phyloP scores from a whole-genome alignment of 2,113 vertebrate genomes.

The Charina bottae region DNA sequence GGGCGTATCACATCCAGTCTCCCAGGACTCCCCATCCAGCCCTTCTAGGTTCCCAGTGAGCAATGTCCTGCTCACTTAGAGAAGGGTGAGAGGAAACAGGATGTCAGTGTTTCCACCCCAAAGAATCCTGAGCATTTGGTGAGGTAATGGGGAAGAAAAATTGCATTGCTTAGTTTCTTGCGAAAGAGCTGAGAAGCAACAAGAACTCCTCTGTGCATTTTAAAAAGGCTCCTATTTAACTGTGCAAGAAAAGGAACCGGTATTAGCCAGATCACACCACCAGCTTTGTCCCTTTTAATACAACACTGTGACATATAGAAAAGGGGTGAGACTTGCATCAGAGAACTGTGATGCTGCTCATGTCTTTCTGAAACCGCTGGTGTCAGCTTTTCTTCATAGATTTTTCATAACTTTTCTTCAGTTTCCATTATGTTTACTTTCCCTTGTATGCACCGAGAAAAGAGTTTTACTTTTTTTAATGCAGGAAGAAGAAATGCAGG shows the following conservation, averaged over 20 bases:
- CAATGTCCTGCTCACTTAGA: not conserved
- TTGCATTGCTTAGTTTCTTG: not conserved
- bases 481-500: not conserved
- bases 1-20: not conserved
- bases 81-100: not conserved
- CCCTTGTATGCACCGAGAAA: too few relatives aligned
- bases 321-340: not conserved
- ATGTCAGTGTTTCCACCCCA: not conserved
- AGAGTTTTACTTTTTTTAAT: not conserved
- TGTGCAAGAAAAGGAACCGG: not conserved
- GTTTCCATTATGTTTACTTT: too few relatives aligned
- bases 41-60: not conserved
- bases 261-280: not conserved
- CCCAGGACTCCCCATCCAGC: not conserved
- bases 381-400: not conserved
- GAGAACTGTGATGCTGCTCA: not conserved
- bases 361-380: not conserved
- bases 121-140: not conserved
- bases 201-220: not conserved
- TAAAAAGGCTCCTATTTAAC: not conserved
- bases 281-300: not conserved
- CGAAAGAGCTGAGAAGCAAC: not conserved
- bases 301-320: not conserved
- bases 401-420: too few relatives aligned
- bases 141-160: not conserved